Conservation (phyloP, 2,888 invertebrate genomes). For the Microchrysa polita region DNA sequence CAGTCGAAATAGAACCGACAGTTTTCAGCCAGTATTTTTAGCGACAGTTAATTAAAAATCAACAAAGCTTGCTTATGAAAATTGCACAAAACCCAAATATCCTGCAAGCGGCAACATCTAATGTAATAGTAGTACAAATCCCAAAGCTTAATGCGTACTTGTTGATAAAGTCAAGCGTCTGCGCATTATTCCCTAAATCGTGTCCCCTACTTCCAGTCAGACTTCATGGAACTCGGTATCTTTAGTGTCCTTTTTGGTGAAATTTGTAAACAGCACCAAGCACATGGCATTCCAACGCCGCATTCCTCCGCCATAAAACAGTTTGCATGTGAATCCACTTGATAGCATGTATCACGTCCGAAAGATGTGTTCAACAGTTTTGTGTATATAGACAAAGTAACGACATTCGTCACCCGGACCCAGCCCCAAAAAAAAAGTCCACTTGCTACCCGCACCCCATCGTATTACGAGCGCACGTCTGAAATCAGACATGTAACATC, state of each 20-base stretch:
- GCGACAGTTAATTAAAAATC: too few species aligned
- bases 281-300: slow-evolving; percentile 40
- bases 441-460: neutral
- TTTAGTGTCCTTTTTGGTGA: neutral
- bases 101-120: too few species aligned
- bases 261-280: slow-evolving; percentile 46
- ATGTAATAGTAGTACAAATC: too few species aligned
- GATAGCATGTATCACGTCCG: slow-evolving; percentile 6
- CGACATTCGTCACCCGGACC: neutral
- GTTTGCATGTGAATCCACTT: slow-evolving; percentile 6
- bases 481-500: neutral
- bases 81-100: neutral
- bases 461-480: neutral
- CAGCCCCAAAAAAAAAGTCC: neutral
- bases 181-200: neutral
- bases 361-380: slow-evolving; percentile 1
- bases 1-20: too few species aligned
- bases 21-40: too few species aligned
- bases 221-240: neutral
- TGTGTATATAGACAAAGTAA: neutral
- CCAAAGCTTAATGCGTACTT: slow-evolving; percentile 1
- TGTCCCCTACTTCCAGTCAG: neutral
- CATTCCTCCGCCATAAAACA: slow-evolving; percentile 23
- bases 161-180: slow-evolving; percentile 1
- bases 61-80: neutral